Evolutionary conservation across 2,797 vertebrate genomes (phyloP).

Genomic region (Coilia nasus): DNA sequence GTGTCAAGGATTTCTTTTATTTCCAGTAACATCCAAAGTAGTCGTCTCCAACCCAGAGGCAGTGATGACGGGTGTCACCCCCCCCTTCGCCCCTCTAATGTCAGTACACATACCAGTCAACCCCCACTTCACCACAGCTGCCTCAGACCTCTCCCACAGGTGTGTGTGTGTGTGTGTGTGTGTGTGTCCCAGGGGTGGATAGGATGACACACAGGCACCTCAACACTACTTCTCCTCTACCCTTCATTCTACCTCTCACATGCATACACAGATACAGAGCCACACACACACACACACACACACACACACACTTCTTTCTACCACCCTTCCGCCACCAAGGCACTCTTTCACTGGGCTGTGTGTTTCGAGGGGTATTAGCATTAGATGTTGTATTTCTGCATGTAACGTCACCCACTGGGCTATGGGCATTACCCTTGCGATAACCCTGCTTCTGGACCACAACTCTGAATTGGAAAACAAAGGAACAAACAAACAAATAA

Average conservation of each 20-base stretch:
- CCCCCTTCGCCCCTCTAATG: neutral
- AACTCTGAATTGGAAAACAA: neutral
- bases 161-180: no score
- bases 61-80: neutral
- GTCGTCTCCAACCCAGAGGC: neutral
- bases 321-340: neutral
- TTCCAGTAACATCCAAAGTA: neutral
- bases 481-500: neutral
- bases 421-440: neutral
- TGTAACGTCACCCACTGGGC: neutral
- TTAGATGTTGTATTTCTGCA: conserved; percentile 1
- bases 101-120: neutral
- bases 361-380: neutral
- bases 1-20: neutral
- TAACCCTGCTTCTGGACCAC: neutral
- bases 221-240: neutral
- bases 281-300: no score
- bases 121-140: neutral
- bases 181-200: neutral
- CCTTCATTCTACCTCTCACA: neutral
- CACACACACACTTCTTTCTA: neutral
- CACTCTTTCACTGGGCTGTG: neutral
- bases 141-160: neutral
- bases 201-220: neutral
- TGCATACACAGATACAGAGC: no score